Evolutionary conservation across 2,888 invertebrate species (phyloP).

Genomic region (Augochlorella aurata): DNA sequence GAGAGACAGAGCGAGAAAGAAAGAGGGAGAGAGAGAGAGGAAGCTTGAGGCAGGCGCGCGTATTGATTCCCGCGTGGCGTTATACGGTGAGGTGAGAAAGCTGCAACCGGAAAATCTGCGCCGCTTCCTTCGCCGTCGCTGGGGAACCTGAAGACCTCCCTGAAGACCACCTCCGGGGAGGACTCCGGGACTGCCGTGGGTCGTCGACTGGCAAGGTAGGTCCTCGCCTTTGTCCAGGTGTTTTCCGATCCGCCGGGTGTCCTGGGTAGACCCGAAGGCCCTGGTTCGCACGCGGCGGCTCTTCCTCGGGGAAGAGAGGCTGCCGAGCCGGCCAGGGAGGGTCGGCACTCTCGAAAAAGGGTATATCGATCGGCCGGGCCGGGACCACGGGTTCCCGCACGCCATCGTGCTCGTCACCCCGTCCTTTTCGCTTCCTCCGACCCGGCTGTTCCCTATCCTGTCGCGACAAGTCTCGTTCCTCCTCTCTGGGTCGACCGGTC

Average conservation of each 20-base stretch:
- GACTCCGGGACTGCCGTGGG: conserved; percentile 1
- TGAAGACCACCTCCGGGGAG: conserved; percentile 5
- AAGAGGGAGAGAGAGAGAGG: conserved; percentile 46
- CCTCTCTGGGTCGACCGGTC: conserved; percentile 27
- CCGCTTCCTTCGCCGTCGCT: conserved; percentile 55
- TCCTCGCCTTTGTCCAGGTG: background rate
- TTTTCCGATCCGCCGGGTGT: background rate
- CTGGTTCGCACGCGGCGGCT: conserved; percentile 31
- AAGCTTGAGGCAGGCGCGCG: conserved; percentile 67
- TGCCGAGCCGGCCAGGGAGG: conserved; percentile 38
- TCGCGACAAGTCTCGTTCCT: background rate
- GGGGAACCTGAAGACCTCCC: conserved; percentile 58
- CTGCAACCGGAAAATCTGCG: conserved; percentile 68
- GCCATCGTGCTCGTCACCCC: conserved; percentile 65
- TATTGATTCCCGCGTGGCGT: conserved; percentile 73
- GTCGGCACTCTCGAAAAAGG: conserved; percentile 74
- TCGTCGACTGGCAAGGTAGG: conserved; percentile 47
- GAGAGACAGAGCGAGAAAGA: conserved; percentile 58
- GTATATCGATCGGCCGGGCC: conserved; percentile 78
- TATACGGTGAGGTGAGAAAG: conserved; percentile 70
- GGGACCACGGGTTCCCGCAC: conserved; percentile 75
- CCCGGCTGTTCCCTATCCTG: background rate
- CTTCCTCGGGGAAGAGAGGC: conserved; percentile 19
- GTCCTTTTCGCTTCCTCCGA: conserved; percentile 38
- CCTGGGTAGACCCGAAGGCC: background rate